phyloP scores from a whole-genome alignment of 2,888 invertebrate genomes.

The Tipula unca region DNA sequence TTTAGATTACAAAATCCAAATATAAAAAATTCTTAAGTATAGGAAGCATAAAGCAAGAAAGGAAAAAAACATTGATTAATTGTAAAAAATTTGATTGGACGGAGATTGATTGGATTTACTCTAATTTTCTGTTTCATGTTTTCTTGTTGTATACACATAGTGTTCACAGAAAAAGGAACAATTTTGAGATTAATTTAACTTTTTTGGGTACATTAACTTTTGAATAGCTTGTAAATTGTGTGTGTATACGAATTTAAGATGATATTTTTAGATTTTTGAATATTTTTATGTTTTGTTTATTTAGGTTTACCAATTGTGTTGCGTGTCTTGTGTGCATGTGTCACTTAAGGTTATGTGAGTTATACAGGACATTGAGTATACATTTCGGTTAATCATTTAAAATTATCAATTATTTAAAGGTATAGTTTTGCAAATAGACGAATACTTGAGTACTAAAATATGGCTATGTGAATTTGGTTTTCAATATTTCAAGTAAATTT shows the following conservation, averaged over 20 bases:
- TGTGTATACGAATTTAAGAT: not conserved
- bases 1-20: not conserved
- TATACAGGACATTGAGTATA: too few relatives aligned
- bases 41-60: not conserved
- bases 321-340: too few relatives aligned
- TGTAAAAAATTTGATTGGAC: not conserved
- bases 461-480: too few relatives aligned
- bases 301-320: too few relatives aligned
- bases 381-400: too few relatives aligned
- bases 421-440: too few relatives aligned
- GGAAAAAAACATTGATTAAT: not conserved
- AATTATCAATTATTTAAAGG: too few relatives aligned
- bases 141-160: not conserved
- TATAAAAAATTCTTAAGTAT: not conserved
- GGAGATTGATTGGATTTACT: slow-evolving; percentile 8
- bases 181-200: not conserved
- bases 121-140: not conserved
- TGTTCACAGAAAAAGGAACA: not conserved
- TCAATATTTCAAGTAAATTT: too few relatives aligned
- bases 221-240: not conserved
- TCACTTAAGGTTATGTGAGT: too few relatives aligned
- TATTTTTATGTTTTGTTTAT: not conserved
- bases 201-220: not conserved
- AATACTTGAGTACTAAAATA: too few relatives aligned
- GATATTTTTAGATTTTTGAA: not conserved